phyloP scores from a whole-genome alignment of 2,797 vertebrate genomes.

The Prionace glauca region DNA sequence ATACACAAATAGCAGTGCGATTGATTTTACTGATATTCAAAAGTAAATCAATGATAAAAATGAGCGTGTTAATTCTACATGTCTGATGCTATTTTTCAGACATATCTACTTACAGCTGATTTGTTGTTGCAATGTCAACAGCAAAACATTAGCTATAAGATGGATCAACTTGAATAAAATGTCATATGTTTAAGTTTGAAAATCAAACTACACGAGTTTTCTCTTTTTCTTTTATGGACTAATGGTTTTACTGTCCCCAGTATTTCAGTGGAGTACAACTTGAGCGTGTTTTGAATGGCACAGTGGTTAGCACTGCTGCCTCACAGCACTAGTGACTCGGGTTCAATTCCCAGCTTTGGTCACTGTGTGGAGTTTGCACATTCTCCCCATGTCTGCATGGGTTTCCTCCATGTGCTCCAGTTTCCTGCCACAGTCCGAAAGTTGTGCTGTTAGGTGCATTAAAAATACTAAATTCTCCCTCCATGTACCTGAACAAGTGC shows the following conservation, averaged over 20 bases:
- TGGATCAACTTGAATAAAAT: neutral
- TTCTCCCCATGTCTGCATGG: no score
- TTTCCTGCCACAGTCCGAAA: no score
- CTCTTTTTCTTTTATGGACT: neutral
- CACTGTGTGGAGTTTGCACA: no score
- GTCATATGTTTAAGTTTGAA: neutral
- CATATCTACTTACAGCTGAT: neutral
- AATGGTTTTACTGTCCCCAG: neutral
- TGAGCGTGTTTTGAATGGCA: no score
- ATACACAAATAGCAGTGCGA: neutral
- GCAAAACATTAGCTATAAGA: neutral
- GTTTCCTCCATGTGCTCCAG: no score
- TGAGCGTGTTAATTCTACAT: neutral
- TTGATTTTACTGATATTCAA: slow-evolving; percentile 6
- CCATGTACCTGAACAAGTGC: no score
- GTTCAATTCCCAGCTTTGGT: no score
- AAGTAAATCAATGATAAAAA: neutral
- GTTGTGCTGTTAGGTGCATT: no score
- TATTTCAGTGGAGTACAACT: neutral
- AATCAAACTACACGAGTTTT: neutral
- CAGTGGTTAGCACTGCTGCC: no score
- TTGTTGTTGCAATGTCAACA: neutral
- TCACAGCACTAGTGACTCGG: no score
- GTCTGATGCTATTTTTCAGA: neutral
- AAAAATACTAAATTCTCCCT: no score